Evolutionary conservation across 2,113 vertebrate genomes (phyloP).

Genomic region (Notothenia coriiceps): DNA sequence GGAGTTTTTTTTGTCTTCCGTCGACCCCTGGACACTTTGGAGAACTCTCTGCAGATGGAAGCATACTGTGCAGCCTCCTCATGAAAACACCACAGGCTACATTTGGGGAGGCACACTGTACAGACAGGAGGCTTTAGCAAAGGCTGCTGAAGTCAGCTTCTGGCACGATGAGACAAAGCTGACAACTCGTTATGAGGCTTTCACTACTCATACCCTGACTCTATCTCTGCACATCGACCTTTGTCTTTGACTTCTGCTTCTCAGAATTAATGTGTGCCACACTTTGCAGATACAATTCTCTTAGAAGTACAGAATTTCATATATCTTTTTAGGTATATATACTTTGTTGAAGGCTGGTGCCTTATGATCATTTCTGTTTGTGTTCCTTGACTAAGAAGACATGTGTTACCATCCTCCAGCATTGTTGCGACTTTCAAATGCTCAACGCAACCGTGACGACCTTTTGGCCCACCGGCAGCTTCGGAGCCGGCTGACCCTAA

Average conservation of each 20-base stretch:
- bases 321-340: not conserved
- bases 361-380: not conserved
- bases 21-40: slow-evolving; percentile 44
- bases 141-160: slow-evolving; percentile 62
- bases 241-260: slow-evolving; percentile 24
- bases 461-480: slow-evolving; percentile 47
- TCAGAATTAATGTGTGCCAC: not conserved
- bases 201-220: slow-evolving; percentile 9
- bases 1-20: slow-evolving; percentile 2
- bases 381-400: slow-evolving; percentile 11
- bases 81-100: slow-evolving; percentile 53
- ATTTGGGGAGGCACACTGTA: slow-evolving; percentile 31
- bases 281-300: not conserved
- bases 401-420: slow-evolving; percentile 19
- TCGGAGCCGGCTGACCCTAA: slow-evolving; percentile 72
- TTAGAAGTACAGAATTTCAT: not conserved
- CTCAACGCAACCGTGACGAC: slow-evolving; percentile 44
- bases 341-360: not conserved
- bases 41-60: slow-evolving; percentile 59
- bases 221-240: slow-evolving; percentile 29
- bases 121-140: slow-evolving; percentile 43
- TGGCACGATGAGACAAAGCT: slow-evolving; percentile 52
- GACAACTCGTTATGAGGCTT: slow-evolving; percentile 39
- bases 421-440: slow-evolving; percentile 71
- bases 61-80: slow-evolving; percentile 46